Base-by-base conservation (phyloP, 2,888 invertebrate genomes). In the Epistrophe eligans region DNA sequence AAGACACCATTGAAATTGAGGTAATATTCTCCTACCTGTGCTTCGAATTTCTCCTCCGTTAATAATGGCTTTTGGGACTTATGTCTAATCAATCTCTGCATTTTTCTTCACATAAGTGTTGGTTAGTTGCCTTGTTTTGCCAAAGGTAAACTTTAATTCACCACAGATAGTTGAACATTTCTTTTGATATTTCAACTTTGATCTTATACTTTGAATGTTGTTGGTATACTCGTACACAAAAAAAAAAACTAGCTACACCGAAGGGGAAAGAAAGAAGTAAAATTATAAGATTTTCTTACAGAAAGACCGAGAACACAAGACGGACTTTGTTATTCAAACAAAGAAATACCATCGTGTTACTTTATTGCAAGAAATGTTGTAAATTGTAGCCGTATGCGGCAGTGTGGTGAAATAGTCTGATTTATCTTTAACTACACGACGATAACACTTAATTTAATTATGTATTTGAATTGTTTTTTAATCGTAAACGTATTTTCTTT, bases 331-430 rank as follows among this genome's bases (percentile, higher is more conserved):
- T 64, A 43, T 43, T n/a, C 43, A 58, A 80, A 80, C 84, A 84
- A 84, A 80, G 67, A 67, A 84, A 67, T 79, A 55, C 35, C 38
- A 24, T 40, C 11, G 9, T 24, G 38, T 24, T 40, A 48, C 15
- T n/a, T 58, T 45, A 11, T 38, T 38, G n/a, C 32, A 58, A 13
- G 45, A 32, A 40, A 38, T 62, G 66, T 70, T 55, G 24, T 55
- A 28, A n/a, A 55, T 55, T 55, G 55, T 32, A 55, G 11, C 8
- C 19, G 35, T 35, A 35, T 52, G 24, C 6, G 2, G 35, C 2
- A 40, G 79, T 80, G 84, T 84, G 84, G 81, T 60, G 84, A 77
- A 84, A 84, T 84, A 43, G 7, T 55, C 40, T 40, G 15, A 35
- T 67, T 67, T 17, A 50, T 48, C 35, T 35, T 0, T 19, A 40